Evolutionary conservation across 2,888 invertebrate species (phyloP).

Genomic region (Morpho helenor): DNA sequence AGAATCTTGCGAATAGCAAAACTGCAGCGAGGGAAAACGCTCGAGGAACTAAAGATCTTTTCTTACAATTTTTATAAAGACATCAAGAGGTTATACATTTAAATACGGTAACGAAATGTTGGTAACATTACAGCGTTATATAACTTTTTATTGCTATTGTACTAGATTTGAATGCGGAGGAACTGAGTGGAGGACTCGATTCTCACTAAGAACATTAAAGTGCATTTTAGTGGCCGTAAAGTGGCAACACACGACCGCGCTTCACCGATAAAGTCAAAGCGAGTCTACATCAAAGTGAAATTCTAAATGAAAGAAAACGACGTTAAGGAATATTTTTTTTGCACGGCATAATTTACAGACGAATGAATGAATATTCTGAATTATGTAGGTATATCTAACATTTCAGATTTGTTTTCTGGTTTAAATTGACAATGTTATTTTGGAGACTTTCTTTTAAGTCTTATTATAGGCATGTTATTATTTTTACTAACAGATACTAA

Average conservation of each 20-base stretch:
- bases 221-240: conserved; percentile 35
- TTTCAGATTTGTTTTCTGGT: too few species aligned
- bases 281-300: conserved; percentile 21
- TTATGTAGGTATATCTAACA: neutral
- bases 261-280: conserved; percentile 29
- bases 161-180: conserved; percentile 27
- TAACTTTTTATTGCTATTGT: conserved; percentile 25
- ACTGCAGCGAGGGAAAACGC: conserved; percentile 20
- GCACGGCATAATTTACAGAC: neutral
- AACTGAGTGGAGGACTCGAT: conserved; percentile 25
- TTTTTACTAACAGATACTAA: too few species aligned
- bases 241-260: conserved; percentile 28
- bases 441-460: too few species aligned
- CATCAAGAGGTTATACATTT: conserved; percentile 20
- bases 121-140: conserved; percentile 19
- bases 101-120: conserved; percentile 19
- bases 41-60: conserved; percentile 19
- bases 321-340: neutral
- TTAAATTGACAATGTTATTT: too few species aligned
- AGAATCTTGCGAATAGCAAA: conserved; percentile 18
- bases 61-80: conserved; percentile 23
- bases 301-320: conserved; percentile 11
- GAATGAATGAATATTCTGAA: neutral
- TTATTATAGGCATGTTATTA: too few species aligned
- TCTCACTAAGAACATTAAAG: conserved; percentile 30